These are phyloP conservation scores for Leptinotarsa rubiginosa DNA, from an alignment of 2,888 invertebrate genomes.

Conservation along the genomic window DNA sequence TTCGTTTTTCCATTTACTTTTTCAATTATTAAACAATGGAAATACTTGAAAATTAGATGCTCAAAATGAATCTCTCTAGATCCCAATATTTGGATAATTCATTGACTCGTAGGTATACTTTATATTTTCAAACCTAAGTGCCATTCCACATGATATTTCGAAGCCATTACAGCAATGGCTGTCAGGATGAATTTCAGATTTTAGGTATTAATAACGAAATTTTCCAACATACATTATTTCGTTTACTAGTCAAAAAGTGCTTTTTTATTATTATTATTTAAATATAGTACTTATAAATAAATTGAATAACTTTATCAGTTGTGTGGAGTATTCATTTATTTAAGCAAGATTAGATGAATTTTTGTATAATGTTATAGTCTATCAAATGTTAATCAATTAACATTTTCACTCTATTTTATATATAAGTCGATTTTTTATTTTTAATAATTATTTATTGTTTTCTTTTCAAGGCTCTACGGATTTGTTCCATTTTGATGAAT, in stretches of 20 bases:
- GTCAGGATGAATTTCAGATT: slow-evolving; percentile 20
- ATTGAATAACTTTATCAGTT: not conserved
- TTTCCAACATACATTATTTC: slow-evolving; percentile 28
- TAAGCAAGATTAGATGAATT: slow-evolving; percentile 32
- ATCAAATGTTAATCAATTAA: slow-evolving; percentile 43
- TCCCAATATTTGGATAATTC: not conserved
- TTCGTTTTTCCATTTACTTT: no score
- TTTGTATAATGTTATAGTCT: slow-evolving; percentile 36
- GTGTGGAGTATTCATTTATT: slow-evolving; percentile 6
- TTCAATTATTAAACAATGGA: no score
- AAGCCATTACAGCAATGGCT: slow-evolving; percentile 3
- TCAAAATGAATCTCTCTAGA: slow-evolving; percentile 22
- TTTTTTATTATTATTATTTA: slow-evolving; percentile 42
- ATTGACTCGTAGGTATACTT: slow-evolving; percentile 2
- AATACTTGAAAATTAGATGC: slow-evolving; percentile 5
- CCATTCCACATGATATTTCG: slow-evolving; percentile 26
- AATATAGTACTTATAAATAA: slow-evolving; percentile 7
- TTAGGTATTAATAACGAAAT: slow-evolving; percentile 9
- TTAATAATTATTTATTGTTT: slow-evolving; percentile 38
- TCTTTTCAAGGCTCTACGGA: slow-evolving; percentile 4
- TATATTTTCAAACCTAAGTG: slow-evolving; percentile 9
- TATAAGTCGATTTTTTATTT: slow-evolving; percentile 24
- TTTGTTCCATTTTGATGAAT: not conserved
- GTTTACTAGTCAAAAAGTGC: slow-evolving; percentile 53
- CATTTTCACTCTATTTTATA: slow-evolving; percentile 31